These are phyloP conservation scores for Pharmacophagus antenor DNA, from an alignment of 2,888 invertebrate genomes.

Conservation along the genomic window DNA sequence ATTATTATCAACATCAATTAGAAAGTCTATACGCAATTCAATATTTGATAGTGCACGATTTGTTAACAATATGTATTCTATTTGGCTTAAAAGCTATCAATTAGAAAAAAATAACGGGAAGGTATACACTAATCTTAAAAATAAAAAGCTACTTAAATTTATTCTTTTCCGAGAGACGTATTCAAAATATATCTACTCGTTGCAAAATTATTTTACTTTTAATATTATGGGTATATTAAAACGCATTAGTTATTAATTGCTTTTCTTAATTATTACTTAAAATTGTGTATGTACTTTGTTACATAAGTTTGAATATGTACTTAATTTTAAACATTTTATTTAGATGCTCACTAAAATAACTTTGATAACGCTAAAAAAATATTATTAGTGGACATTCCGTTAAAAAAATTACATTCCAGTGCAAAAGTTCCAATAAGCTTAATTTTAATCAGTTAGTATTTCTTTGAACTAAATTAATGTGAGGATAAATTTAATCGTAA, in stretches of 20 bases:
- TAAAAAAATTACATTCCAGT: slow-evolving; percentile 2
- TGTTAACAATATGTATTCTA: too few relatives aligned
- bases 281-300: neutral
- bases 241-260: neutral
- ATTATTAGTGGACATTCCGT: neutral
- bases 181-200: too few relatives aligned
- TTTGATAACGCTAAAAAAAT: neutral
- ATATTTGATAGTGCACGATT: too few relatives aligned
- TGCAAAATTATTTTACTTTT: too few relatives aligned
- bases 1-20: neutral
- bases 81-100: neutral
- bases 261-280: too few relatives aligned
- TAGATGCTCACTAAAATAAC: neutral
- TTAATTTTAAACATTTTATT: neutral
- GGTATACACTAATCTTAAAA: too few relatives aligned
- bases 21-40: too few relatives aligned
- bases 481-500: neutral
- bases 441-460: neutral
- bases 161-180: too few relatives aligned
- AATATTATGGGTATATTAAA: neutral
- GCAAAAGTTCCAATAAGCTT: neutral
- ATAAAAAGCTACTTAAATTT: too few relatives aligned
- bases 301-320: neutral
- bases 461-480: neutral
- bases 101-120: neutral